Evolutionary conservation across 2,113 vertebrate genomes (phyloP).

Genomic region (Mormoops blainvillei): DNA sequence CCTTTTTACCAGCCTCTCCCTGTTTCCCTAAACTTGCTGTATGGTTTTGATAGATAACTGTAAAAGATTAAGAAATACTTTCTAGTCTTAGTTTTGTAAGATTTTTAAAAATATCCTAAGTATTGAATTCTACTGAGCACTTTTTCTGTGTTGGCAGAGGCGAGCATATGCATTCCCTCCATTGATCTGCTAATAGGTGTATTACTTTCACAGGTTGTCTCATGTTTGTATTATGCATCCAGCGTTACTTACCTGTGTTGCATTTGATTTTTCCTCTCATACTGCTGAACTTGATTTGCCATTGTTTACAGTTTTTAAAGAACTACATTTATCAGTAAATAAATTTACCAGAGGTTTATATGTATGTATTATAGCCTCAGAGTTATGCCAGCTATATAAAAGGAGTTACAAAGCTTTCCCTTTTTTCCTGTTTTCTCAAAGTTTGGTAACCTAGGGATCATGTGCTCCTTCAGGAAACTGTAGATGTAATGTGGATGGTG

Average conservation of each 20-base stretch:
- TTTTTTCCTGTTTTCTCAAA: not conserved
- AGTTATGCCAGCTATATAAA: not conserved
- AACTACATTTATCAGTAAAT: not conserved
- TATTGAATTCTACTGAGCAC: not conserved
- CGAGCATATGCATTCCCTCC: not conserved
- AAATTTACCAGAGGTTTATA: not conserved
- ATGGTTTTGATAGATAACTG: not conserved
- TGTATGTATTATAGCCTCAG: not conserved
- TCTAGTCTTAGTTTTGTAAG: not conserved
- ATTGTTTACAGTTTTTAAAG: not conserved
- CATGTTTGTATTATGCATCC: not conserved
- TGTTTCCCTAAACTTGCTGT: not conserved
- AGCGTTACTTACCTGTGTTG: not conserved
- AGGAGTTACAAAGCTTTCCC: not conserved
- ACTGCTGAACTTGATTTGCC: not conserved
- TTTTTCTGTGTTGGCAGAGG: not conserved
- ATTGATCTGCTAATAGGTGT: not conserved
- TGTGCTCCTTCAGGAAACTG: not conserved
- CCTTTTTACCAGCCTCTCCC: not conserved
- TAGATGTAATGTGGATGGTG: not conserved
- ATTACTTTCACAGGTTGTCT: not conserved
- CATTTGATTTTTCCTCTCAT: not conserved
- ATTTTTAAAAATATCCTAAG: not conserved
- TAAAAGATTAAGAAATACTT: constrained; percentile 20
- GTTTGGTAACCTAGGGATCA: not conserved